Evolutionary conservation across 2,113 vertebrate species (phyloP).

Genomic region (Leptobrachium leishanense): DNA sequence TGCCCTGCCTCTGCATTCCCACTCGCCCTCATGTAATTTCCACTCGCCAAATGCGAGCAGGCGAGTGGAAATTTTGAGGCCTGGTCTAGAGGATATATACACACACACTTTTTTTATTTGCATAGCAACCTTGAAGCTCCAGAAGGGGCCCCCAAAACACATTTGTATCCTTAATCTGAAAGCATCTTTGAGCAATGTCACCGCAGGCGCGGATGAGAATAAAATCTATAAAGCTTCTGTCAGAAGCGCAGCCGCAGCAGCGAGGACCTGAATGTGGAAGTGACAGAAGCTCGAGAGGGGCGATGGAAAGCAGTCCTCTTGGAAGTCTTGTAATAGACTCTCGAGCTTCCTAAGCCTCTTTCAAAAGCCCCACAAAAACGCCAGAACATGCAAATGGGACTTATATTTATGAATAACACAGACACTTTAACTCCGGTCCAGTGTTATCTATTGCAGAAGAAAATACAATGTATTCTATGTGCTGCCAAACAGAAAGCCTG

Average conservation of each 20-base stretch:
- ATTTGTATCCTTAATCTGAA: neutral
- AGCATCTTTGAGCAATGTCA: slow-evolving; percentile 16
- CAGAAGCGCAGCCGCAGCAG: slow-evolving; percentile 30
- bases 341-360: neutral
- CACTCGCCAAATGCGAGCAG: too few relatives aligned
- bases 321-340: neutral
- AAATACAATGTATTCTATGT: too few relatives aligned
- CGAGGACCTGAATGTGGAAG: neutral
- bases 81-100: too few relatives aligned
- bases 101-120: neutral
- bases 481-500: slow-evolving; percentile 13
- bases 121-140: neutral
- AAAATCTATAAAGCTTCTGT: slow-evolving; percentile 35
- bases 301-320: neutral
- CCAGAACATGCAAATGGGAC: neutral
- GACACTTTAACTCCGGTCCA: neutral
- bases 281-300: neutral
- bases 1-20: too few relatives aligned
- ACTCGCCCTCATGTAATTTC: too few relatives aligned
- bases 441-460: neutral
- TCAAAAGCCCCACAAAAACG: neutral
- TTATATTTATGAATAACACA: neutral
- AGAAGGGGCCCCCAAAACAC: neutral
- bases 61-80: too few relatives aligned
- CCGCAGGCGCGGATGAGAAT: slow-evolving; percentile 1